Evolutionary conservation across 2,797 vertebrate species (phyloP), one percentile per base, ranked within the genome.

Genomic region (Pipistrellus pipistrellus): DNA sequence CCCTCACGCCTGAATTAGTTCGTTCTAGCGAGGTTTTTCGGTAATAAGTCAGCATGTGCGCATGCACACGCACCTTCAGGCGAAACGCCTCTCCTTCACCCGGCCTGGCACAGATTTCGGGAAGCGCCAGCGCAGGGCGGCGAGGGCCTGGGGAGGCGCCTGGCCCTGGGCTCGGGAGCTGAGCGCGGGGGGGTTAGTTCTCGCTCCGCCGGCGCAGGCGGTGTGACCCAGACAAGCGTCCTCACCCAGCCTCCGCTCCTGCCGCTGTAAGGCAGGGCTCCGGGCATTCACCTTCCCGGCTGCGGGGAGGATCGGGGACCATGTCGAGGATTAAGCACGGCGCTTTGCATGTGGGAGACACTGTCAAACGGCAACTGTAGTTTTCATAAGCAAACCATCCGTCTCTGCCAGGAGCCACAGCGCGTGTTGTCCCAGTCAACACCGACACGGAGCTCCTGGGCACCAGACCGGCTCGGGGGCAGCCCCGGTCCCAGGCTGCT

Each of bases 371-470:
- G 71, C 44, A 83, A 92, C 77, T 83, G 75, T 90, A 85, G 84
- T 86, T 90, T 86, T 85, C 83, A 92, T 88, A 73, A 95, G 90
- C 88, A 80, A 95, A 88, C 83, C 95, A 68, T 55, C 32, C 44
- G 75, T 94, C 90, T 92, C n/a, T 41, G 90, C 77, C 78, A 72
- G 78, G 75, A 85, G 83, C 69, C 17, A 90, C 85, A 64, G 62
- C 88, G 76, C 48, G 12, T 20, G 77, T 30, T 90, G 51, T 69
- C 85, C n/a, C 8, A 80, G 83, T 35, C 68, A 59, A 35, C 85
- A 59, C 18, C 17, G 64, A 90, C 48, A 30, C 0, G 66, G 64
- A 7, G 93, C 68, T 90, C 71, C 88, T 73, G 88, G 93, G 88
- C 95, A 78, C 77, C n/a, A 30, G 84, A 94, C 76, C 76, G 80